These are phyloP conservation scores for Halcyon malimbica DNA, from an alignment of 2,113 vertebrate genomes.

Conservation along the genomic window DNA sequence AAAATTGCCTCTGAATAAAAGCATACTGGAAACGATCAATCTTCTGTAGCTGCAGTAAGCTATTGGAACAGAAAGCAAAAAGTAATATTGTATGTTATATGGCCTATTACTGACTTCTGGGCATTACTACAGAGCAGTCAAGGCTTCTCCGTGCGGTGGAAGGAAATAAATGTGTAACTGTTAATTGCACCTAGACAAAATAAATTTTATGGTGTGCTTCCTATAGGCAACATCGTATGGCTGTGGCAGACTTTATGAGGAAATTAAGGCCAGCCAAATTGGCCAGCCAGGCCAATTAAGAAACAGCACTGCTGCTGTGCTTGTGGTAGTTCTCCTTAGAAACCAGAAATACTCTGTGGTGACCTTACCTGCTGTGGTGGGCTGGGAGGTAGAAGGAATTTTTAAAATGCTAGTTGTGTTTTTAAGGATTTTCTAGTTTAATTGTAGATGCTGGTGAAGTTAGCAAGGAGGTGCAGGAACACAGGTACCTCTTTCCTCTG, in stretches of 20 bases:
- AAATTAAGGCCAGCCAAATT: not conserved
- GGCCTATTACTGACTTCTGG: not conserved
- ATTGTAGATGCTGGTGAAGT: not conserved
- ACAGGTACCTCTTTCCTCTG: not conserved
- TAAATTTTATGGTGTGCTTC: not conserved
- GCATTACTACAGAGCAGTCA: not conserved
- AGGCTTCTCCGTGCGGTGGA: not conserved
- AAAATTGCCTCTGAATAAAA: not conserved
- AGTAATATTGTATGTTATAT: not conserved
- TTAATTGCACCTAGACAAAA: slow-evolving; percentile 16
- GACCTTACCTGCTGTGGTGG: not conserved
- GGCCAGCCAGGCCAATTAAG: not conserved
- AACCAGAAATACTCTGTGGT: not conserved
- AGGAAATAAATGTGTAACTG: not conserved
- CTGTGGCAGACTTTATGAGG: not conserved
- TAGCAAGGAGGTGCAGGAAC: not conserved
- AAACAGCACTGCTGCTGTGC: not conserved
- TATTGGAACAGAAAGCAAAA: not conserved
- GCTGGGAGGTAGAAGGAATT: not conserved
- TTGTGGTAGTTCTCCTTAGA: not conserved
- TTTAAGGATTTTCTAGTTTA: not conserved
- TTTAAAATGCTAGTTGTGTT: not conserved
- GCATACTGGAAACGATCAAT: not conserved
- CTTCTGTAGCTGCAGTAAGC: not conserved
- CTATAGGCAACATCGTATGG: not conserved